Evolutionary conservation across 2,888 invertebrate genomes (phyloP), one percentile per base, ranked within the genome.

Genomic region (Odontocolon sp.): DNA sequence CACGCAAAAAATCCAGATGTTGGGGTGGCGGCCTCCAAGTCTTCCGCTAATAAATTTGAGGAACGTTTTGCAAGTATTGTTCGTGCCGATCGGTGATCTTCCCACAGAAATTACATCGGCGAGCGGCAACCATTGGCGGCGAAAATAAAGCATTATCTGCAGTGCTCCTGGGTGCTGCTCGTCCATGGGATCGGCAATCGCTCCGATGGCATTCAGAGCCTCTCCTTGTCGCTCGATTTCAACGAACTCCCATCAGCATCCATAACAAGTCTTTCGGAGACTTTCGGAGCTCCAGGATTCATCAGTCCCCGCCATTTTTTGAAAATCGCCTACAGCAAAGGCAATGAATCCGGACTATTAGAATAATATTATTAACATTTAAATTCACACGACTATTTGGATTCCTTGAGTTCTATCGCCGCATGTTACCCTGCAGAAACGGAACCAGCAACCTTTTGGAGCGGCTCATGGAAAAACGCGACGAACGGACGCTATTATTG

Each of bases 1-100:
- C n/a, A 33, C 52, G 52, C 9, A 52, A 31, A 18, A 54, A 18
- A 33, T 36, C 54, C 33, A 54, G 3, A 33, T 36, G n/a, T 54
- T 54, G 3, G 54, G 18, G 5, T 18, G 54, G n/a, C 36, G 16
- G 9, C 54, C 54, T 3, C 54, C 54, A 18, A 33, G 54, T 14
- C 54, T 54, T 6, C 33, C 18, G 4, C 18, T 33, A 54, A 54
- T 36, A 33, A n/a, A 54, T 33, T 54, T 54, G 2, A 33, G 16
- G 4, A 54, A 54, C 2, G 54, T 54, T n/a, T 54, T 18, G 16
- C 33, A 18, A 33, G 18, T 18, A n/a, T 54, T 33, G n/a, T 54
- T 54, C 18, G 54, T 54, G 18, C 54, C 33, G 5, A 5, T 21
- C n/a, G 54, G 33, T 18, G 54, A 31, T 18, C 33, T 16, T 54